phyloP scores from a whole-genome alignment of 2,888 invertebrate species.

The Trimorus sp. region DNA sequence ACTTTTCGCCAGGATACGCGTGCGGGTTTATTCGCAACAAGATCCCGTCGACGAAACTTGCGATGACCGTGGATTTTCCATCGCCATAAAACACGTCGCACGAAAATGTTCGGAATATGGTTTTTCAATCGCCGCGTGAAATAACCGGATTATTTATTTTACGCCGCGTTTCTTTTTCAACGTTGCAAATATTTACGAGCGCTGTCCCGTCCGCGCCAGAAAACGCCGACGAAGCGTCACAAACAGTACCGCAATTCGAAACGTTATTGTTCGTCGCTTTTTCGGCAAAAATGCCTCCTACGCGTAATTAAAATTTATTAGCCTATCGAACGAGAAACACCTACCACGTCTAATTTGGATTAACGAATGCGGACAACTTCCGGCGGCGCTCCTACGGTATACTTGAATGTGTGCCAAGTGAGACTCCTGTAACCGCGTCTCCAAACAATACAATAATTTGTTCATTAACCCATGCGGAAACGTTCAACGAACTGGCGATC shows the following conservation, averaged over 20 bases:
- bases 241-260: not conserved
- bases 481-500: conserved; percentile 51
- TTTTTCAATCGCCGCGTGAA: conserved; percentile 29
- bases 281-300: conserved; percentile 28
- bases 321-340: conserved; percentile 24
- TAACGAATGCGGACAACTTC: conserved; percentile 41
- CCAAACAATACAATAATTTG: conserved; percentile 56
- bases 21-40: conserved; percentile 43
- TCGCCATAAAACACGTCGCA: conserved; percentile 30
- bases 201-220: too few species aligned
- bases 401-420: conserved; percentile 53
- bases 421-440: conserved; percentile 30
- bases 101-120: conserved; percentile 32
- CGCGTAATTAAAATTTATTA: conserved; percentile 37
- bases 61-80: conserved; percentile 28
- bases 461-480: conserved; percentile 58
- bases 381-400: conserved; percentile 36
- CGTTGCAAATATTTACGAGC: too few species aligned
- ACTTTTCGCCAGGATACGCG: conserved; percentile 53
- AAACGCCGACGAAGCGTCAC: too few species aligned
- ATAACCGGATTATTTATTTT: not conserved
- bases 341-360: conserved; percentile 35
- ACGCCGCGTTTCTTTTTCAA: conserved; percentile 9
- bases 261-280: not conserved
- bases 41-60: conserved; percentile 50